Base-by-base conservation (phyloP, 2,113 vertebrate species). In the Podocnemis expansa region DNA sequence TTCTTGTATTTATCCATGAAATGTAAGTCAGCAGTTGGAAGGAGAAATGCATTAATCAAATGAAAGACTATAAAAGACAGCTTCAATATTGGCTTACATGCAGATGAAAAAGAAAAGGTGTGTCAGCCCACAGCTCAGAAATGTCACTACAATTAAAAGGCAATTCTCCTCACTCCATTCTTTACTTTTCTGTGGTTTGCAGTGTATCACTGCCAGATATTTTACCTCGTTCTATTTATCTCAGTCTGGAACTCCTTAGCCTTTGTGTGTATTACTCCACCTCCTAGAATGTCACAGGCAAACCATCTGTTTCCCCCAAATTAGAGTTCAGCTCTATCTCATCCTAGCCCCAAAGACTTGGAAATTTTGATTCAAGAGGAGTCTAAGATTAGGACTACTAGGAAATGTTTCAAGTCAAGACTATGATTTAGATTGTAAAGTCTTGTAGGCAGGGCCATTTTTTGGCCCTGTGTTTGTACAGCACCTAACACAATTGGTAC, bases 61-160 rank as follows among this genome's bases (percentile, higher is more conserved):
- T 2, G 45, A 84, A 56, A 83, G 47, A 41, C 16, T 76, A 56
- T 12, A 80, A 86, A 12, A 21, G 84, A 63, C 56, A 78, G 67
- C 43, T 93, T 89, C 52, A 49, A 9, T n/a, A 27, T 31, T 82
- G 89, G 22, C 58, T 13, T 10, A 38, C n/a, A 87, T 34, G 49
- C n/a, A 47, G 47, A 22, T 45, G 49, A 73, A 89, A 16, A 76
- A 86, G 56, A 63, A 89, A 73, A 81, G 49, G 9, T 49, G 47
- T 8, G 2, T 16, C n/a, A n/a, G 0, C 3, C 0, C 6, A 31
- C n/a, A 79, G 43, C 24, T 80, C 73, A 13, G 1, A 12, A n/a
- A 52, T 24, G 49, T 38, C 31, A 12, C 43, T 76, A 45, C 73
- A 45, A 7, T 45, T 4, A 54, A 17, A 10, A 49, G 43, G 51